These are phyloP conservation scores for Cervus canadensis DNA, from an alignment of 2,113 vertebrate genomes.

Conservation along the genomic window DNA sequence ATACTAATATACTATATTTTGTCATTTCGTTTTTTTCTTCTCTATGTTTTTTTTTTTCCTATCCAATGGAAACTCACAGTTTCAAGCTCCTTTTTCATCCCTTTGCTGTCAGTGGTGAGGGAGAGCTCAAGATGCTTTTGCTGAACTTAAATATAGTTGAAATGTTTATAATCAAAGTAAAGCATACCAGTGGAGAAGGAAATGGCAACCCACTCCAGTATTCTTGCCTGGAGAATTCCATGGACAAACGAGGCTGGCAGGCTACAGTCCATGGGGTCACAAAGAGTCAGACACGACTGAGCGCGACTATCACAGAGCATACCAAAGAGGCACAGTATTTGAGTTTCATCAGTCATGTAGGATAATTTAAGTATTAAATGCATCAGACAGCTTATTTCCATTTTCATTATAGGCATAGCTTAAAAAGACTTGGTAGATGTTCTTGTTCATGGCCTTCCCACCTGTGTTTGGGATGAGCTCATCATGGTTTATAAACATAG, in stretches of 20 bases:
- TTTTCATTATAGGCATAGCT: background rate
- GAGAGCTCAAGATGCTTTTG: slow-evolving; percentile 24
- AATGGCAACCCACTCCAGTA: background rate
- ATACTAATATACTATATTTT: background rate
- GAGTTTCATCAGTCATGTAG: slow-evolving; percentile 17
- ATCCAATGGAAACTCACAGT: background rate
- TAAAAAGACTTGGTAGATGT: background rate
- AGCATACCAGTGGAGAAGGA: background rate
- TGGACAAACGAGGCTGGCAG: background rate
- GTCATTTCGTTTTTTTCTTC: background rate
- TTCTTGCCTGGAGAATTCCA: background rate
- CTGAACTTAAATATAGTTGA: background rate
- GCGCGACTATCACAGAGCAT: background rate
- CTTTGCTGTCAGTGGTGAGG: background rate
- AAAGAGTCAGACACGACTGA: background rate
- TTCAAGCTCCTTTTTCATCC: background rate
- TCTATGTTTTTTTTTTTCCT: background rate
- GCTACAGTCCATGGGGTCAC: background rate
- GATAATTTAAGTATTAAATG: slow-evolving; percentile 15
- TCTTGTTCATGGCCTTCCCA: background rate
- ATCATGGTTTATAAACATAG: background rate
- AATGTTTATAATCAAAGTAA: slow-evolving; percentile 27
- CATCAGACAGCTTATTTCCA: background rate
- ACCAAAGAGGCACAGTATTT: background rate
- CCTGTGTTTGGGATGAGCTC: background rate